Percentiles rank a stretch among this genome's conserved stretches.
These are phyloP conservation scores for Diprion similis DNA, from an alignment of 1,140 invertebrate genomes.

Conservation along the genomic window DNA sequence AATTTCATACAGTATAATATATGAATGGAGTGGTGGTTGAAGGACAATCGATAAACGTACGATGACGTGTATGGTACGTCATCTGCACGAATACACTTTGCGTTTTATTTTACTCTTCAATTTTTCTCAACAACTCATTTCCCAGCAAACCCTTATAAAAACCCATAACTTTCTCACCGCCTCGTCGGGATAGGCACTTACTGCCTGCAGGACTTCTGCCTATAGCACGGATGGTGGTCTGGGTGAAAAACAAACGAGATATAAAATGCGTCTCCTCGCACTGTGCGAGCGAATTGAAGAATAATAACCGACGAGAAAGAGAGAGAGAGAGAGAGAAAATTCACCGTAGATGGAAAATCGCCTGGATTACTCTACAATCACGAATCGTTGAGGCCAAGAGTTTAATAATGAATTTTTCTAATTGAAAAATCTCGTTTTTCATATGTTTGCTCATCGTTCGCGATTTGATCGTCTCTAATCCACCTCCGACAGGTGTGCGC, in stretches of 20 bases:
- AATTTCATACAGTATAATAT: not conserved
- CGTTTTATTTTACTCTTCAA: not conserved
- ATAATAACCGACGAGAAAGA: too few species aligned
- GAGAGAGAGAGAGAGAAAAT: not conserved
- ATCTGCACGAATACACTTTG: not conserved
- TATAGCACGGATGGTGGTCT: too few species aligned
- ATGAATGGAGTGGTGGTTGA: not conserved
- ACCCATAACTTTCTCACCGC: too few species aligned
- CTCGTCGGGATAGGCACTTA: too few species aligned
- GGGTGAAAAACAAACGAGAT: too few species aligned
- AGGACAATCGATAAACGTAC: not conserved
- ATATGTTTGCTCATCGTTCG: not conserved
- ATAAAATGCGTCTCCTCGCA: too few species aligned
- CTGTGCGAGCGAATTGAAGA: too few species aligned
- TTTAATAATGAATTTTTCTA: not conserved
- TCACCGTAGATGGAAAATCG: not conserved
- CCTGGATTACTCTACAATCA: not conserved
- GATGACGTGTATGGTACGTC: not conserved
- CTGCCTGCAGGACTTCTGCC: too few species aligned
- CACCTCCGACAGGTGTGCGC: too few species aligned
- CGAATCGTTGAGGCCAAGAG: not conserved
- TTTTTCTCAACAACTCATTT: not conserved
- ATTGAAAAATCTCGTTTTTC: slow-evolving; percentile 1
- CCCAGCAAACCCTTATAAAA: too few species aligned
- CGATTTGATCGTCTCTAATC: too few species aligned